These are phyloP conservation scores for Rhorus exstirpatorius DNA, from an alignment of 2,888 invertebrate genomes.

Conservation along the genomic window DNA sequence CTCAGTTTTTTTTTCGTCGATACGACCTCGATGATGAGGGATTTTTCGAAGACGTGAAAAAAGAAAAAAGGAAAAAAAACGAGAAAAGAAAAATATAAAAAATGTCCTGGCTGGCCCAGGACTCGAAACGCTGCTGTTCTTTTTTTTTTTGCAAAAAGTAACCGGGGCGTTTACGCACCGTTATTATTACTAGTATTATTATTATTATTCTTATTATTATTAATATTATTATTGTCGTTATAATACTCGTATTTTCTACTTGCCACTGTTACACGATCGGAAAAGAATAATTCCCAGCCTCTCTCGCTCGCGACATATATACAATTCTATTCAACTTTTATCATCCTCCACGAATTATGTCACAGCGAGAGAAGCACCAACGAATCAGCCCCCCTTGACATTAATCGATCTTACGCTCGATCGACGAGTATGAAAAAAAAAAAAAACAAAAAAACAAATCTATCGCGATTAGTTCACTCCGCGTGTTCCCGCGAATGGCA, in stretches of 20 bases:
- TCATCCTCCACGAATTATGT: conserved; percentile 26
- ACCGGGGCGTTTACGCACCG: conserved; percentile 8
- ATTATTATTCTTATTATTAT: no score
- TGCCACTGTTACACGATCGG: conserved; percentile 36
- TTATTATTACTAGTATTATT: no score
- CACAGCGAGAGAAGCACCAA: not conserved
- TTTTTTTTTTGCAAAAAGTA: conserved; percentile 23
- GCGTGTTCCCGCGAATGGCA: conserved; percentile 1
- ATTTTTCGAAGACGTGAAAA: conserved; percentile 40
- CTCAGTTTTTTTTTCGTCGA: no score
- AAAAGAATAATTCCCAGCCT: not conserved
- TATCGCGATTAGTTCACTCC: conserved; percentile 24
- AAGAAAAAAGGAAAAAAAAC: not conserved
- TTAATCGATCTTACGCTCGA: conserved; percentile 13
- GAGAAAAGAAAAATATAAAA: conserved; percentile 17
- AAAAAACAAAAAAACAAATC: conserved; percentile 17
- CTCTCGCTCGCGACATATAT: conserved; percentile 35
- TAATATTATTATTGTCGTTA: conserved; percentile 37
- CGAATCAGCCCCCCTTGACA: not conserved
- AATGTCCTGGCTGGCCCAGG: conserved; percentile 74
- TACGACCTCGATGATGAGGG: no score
- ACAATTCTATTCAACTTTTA: conserved; percentile 40
- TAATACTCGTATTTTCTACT: conserved; percentile 62
- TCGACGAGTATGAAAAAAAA: conserved; percentile 4
- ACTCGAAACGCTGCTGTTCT: conserved; percentile 29